phyloP scores from a whole-genome alignment of 1,140 invertebrate genomes.

The Bombus waltoni region DNA sequence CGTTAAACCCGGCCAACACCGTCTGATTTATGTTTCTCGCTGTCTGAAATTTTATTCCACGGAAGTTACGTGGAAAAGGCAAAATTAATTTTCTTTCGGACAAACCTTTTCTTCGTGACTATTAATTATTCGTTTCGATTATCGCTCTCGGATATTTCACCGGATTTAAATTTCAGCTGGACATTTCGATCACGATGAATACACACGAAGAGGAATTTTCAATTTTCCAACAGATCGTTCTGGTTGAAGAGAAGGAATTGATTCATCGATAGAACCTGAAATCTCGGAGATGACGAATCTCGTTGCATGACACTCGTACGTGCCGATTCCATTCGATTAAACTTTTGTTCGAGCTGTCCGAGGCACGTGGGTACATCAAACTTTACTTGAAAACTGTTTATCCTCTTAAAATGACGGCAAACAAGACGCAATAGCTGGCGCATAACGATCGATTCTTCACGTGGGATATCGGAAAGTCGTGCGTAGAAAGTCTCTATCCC shows the following conservation, averaged over 20 bases:
- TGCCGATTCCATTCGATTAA: background rate
- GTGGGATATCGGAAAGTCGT: background rate
- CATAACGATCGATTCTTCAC: conserved; percentile 25
- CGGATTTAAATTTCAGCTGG: background rate
- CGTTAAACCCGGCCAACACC: conserved; percentile 13
- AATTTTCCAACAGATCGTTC: background rate
- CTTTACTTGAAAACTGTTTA: background rate
- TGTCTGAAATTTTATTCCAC: conserved; percentile 20
- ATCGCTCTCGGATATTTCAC: background rate
- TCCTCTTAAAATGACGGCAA: background rate
- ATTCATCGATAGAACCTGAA: background rate
- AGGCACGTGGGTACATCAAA: too few relatives aligned
- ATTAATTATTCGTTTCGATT: conserved; percentile 16
- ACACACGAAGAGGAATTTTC: background rate
- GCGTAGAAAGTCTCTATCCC: background rate
- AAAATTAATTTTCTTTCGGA: background rate
- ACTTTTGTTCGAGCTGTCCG: background rate
- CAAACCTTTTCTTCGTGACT: background rate
- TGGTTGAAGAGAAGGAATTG: background rate
- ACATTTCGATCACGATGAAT: background rate
- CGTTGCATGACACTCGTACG: background rate
- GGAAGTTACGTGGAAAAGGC: background rate
- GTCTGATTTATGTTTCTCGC: conserved; percentile 34
- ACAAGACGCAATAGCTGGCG: background rate
- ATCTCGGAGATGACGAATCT: background rate